A percentile compares a stretch with the other conserved stretches of the same genome.
Evolutionary conservation across 37 sponge, comb jelly and placozoan genomes (phyloP).

Genomic region (Ianthella basta): DNA sequence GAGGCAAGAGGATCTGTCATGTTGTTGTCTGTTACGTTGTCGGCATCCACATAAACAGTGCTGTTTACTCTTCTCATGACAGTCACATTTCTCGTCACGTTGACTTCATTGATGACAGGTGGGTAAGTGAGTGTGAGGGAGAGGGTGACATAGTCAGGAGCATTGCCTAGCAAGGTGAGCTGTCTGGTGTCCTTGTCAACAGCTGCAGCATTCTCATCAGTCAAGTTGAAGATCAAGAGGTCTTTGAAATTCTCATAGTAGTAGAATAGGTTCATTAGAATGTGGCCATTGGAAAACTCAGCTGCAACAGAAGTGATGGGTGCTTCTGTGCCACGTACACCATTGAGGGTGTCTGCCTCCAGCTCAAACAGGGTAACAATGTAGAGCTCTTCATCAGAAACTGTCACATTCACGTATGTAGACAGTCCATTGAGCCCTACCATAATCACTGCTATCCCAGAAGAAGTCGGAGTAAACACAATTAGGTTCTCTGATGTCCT

Average conservation of each 20-base stretch:
- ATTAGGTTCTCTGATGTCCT: background rate
- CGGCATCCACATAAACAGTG: background rate
- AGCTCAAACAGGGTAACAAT: background rate
- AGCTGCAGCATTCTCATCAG: background rate
- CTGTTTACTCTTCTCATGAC: background rate
- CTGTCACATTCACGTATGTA: background rate
- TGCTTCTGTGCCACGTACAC: conserved; percentile 4
- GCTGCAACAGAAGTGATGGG: conserved; percentile 7
- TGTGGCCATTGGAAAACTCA: conserved; percentile 6
- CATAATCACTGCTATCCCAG: conserved; percentile 30
- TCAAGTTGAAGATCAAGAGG: background rate
- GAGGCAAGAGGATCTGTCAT: background rate
- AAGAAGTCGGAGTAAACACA: background rate
- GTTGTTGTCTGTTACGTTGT: conserved; percentile 20
- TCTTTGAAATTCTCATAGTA: background rate
- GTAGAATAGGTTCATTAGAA: background rate
- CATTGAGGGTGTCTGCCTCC: conserved; percentile 9
- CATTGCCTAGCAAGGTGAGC: conserved; percentile 34
- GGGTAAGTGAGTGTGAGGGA: conserved; percentile 16
- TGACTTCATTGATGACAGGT: background rate
- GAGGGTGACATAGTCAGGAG: background rate
- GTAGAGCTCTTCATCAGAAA: conserved; percentile 34
- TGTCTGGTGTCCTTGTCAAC: conserved; percentile 36
- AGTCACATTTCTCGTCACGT: conserved; percentile 22
- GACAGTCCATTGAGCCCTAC: conserved; percentile 12